Evolutionary conservation across 2,113 vertebrate genomes (phyloP).

Genomic region (Dicaeum eximium): DNA sequence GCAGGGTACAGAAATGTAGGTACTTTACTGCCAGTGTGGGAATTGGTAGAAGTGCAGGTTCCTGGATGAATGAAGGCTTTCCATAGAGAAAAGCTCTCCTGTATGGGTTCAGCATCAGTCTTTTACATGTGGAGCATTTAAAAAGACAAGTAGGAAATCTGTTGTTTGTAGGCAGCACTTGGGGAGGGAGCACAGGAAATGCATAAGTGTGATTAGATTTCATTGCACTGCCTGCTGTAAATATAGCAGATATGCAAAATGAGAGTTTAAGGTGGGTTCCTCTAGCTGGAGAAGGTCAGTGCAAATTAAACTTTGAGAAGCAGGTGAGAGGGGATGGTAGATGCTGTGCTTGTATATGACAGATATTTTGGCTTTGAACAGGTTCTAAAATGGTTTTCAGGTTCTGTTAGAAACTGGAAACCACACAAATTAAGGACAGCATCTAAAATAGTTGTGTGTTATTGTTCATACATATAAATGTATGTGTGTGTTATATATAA

Average conservation of each 20-base stretch:
- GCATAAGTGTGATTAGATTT: background rate
- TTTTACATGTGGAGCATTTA: background rate
- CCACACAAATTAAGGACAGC: background rate
- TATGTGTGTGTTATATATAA: background rate
- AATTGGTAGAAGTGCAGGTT: background rate
- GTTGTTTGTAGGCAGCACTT: background rate
- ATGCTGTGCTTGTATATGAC: background rate
- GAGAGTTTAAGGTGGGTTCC: background rate
- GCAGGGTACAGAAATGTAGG: background rate
- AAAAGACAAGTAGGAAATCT: background rate
- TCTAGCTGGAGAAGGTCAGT: background rate
- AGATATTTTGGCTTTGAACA: background rate
- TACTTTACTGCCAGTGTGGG: background rate
- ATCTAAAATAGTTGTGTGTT: background rate
- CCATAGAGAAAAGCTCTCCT: background rate
- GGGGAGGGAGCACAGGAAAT: background rate
- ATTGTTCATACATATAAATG: background rate
- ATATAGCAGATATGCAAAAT: background rate
- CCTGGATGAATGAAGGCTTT: background rate
- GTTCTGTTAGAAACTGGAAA: background rate
- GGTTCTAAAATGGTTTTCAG: background rate
- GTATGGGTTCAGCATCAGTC: background rate
- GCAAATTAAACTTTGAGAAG: background rate
- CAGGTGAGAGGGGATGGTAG: background rate
- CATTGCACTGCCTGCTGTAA: background rate